phyloP scores from a whole-genome alignment of 2,888 invertebrate genomes.

The Dendrolimus houi region DNA sequence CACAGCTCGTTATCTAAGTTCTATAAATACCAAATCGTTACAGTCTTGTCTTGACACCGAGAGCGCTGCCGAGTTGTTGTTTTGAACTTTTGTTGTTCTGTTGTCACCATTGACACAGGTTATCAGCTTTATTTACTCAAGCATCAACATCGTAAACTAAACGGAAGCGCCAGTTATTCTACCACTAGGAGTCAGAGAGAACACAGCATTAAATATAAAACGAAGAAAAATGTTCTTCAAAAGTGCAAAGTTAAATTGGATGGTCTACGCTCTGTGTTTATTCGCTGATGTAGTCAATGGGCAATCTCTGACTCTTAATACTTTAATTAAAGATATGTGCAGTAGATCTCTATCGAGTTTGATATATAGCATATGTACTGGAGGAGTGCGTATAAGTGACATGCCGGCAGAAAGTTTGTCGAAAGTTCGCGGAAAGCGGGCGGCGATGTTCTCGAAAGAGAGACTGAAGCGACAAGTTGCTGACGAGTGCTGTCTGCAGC shows the following conservation, averaged over 20 bases:
- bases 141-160: slow-evolving; percentile 39
- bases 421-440: slow-evolving; percentile 38
- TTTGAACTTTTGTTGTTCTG: slow-evolving; percentile 63
- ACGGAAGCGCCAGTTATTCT: slow-evolving; percentile 57
- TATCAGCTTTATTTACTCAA: slow-evolving; percentile 61
- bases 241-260: slow-evolving; percentile 27
- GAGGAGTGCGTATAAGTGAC: slow-evolving; percentile 29
- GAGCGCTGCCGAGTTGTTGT: slow-evolving; percentile 57
- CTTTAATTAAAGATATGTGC: slow-evolving; percentile 38
- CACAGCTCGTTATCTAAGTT: slow-evolving; percentile 49
- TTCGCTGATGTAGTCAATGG: slow-evolving; percentile 30
- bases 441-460: slow-evolving; percentile 32
- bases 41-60: slow-evolving; percentile 45
- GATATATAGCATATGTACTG: slow-evolving; percentile 44
- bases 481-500: slow-evolving; percentile 46
- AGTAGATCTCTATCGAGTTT: slow-evolving; percentile 36
- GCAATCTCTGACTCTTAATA: slow-evolving; percentile 34
- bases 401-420: slow-evolving; percentile 28
- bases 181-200: slow-evolving; percentile 25
- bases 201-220: slow-evolving; percentile 7
- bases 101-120: slow-evolving; percentile 64
- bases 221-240: slow-evolving; percentile 34
- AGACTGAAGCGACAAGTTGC: slow-evolving; percentile 42
- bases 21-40: slow-evolving; percentile 59
- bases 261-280: slow-evolving; percentile 29